Evolutionary conservation across 35 echinoderm and acorn worm genomes (phyloP).

Genomic region (Apostichopus californicus): DNA sequence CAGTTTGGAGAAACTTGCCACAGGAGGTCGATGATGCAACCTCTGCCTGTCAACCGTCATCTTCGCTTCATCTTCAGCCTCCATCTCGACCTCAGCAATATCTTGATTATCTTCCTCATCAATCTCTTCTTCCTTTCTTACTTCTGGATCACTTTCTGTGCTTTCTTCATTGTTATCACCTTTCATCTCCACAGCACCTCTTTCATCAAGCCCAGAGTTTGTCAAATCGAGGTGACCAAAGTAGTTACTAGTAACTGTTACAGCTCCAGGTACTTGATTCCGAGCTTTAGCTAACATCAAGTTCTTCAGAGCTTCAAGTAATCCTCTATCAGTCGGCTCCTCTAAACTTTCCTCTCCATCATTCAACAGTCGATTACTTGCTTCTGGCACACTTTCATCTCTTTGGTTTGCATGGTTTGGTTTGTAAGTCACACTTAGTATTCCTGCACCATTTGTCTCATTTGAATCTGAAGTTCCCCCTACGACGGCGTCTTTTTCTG

Average conservation of each 20-base stretch:
- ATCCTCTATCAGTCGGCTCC: slow-evolving; percentile 43
- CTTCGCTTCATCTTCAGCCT: not conserved
- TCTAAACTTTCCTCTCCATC: not conserved
- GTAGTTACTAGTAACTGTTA: not conserved
- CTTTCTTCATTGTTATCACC: not conserved
- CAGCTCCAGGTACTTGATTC: slow-evolving; percentile 26
- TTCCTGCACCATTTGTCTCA: not conserved
- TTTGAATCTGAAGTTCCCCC: not conserved
- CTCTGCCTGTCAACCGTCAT: not conserved
- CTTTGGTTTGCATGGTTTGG: not conserved
- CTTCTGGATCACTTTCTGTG: not conserved
- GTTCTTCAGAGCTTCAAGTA: slow-evolving; percentile 50
- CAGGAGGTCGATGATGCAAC: slow-evolving; percentile 46
- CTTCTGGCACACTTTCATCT: no score
- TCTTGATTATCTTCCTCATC: not conserved
- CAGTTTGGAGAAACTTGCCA: slow-evolving; percentile 35
- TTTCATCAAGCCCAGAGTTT: not conserved
- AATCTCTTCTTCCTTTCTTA: not conserved
- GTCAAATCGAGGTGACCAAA: slow-evolving; percentile 33
- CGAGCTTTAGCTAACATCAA: slow-evolving; percentile 47
- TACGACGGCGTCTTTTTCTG: not conserved
- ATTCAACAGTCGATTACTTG: no score
- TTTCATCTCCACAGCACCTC: not conserved
- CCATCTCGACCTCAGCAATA: not conserved
- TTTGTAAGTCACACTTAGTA: not conserved